These are phyloP conservation scores for Thereva unica DNA, from an alignment of 2,888 invertebrate genomes.

Conservation along the genomic window DNA sequence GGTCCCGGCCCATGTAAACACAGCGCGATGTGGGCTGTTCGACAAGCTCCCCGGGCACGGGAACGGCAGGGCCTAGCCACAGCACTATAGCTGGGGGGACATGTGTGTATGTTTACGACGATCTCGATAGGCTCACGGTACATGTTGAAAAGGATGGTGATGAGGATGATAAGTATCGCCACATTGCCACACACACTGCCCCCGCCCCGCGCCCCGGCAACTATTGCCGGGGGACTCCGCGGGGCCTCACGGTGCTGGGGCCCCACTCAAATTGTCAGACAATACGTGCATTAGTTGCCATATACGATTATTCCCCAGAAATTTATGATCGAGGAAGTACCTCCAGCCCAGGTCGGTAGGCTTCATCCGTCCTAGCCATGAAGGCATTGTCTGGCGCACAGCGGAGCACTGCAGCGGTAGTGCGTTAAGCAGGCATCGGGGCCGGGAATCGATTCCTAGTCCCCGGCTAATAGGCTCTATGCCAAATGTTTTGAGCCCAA, in stretches of 20 bases:
- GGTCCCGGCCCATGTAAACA: conserved; percentile 16
- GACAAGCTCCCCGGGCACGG: conserved; percentile 18
- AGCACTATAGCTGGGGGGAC: conserved; percentile 22
- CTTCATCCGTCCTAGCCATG: conserved; percentile 13
- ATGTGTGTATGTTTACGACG: conserved; percentile 34
- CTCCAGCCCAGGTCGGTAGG: conserved; percentile 2
- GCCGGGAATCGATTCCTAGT: conserved; percentile 16
- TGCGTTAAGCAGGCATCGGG: background rate
- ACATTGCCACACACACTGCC: conserved; percentile 2
- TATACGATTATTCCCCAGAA: conserved; percentile 36
- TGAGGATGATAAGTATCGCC: conserved; percentile 29
- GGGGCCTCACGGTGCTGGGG: conserved; percentile 1
- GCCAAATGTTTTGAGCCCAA: conserved; percentile 29
- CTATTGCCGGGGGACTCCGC: background rate
- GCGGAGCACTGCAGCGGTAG: background rate
- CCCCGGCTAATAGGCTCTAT: conserved; percentile 24
- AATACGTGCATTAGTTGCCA: conserved; percentile 38
- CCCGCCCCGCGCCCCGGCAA: background rate
- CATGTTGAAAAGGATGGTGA: conserved; percentile 35
- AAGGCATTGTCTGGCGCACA: conserved; percentile 22
- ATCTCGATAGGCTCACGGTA: conserved; percentile 30
- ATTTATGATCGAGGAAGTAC: conserved; percentile 41
- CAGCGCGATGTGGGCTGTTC: conserved; percentile 33
- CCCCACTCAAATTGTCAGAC: conserved; percentile 35
- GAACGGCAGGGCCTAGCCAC: conserved; percentile 24